These are phyloP conservation scores for Microtus pennsylvanicus DNA, from an alignment of 2,113 vertebrate species.

Conservation along the genomic window DNA sequence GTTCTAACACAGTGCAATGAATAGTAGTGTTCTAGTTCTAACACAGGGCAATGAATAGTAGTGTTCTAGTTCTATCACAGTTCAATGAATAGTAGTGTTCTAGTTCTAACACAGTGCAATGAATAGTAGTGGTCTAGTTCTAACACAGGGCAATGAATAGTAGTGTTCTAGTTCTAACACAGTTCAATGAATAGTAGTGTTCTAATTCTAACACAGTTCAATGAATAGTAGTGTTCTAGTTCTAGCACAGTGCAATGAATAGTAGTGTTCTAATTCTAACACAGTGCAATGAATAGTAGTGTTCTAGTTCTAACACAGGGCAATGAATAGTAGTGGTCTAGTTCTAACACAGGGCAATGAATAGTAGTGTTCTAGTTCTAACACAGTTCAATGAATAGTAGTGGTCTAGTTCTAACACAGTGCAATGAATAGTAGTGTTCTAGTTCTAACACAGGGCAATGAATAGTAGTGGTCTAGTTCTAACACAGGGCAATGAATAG, in stretches of 20 bases:
- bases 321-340: not conserved
- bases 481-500: slow-evolving; percentile 59
- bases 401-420: slow-evolving; percentile 1
- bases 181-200: not conserved
- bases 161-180: too few species aligned
- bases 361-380: slow-evolving; percentile 65
- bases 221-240: slow-evolving; percentile 66
- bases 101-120: too few species aligned
- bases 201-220: slow-evolving; percentile 6
- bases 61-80: slow-evolving; percentile 2
- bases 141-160: slow-evolving; percentile 59
- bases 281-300: slow-evolving; percentile 65
- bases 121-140: not conserved
- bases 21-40: slow-evolving; percentile 65
- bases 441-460: too few species aligned
- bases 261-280: not conserved
- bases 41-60: too few species aligned
- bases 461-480: not conserved
- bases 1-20: slow-evolving; percentile 43
- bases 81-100: slow-evolving; percentile 61
- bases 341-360: slow-evolving; percentile 43
- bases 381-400: too few species aligned
- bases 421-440: slow-evolving; percentile 61
- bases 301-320: too few species aligned
- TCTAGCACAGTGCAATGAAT: too few species aligned